Conservation (phyloP, 1,140 invertebrate genomes). For the Tetranychus urticae region DNA sequence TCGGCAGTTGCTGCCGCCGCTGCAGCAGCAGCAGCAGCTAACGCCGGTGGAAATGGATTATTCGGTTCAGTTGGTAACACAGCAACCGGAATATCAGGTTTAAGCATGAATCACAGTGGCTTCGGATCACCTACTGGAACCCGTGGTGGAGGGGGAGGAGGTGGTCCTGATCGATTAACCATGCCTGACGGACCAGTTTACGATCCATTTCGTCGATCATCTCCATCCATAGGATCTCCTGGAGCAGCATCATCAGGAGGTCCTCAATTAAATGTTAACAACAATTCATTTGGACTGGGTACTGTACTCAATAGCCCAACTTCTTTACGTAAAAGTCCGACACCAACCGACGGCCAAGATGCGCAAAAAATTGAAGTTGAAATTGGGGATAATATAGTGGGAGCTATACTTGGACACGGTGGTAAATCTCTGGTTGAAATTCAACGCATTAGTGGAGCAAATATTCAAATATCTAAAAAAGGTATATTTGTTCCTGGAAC, state of each 20-base stretch:
- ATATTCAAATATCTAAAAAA: constrained; percentile 96
- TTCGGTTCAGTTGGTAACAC: constrained; percentile 9
- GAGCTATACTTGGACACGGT: constrained; percentile 82
- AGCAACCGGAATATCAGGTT: constrained; percentile 10
- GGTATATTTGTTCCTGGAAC: constrained; percentile 86
- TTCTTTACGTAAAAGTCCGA: constrained; percentile 50
- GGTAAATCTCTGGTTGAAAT: constrained; percentile 87
- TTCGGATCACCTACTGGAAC: constrained; percentile 9
- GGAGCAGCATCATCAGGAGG: constrained; percentile 12
- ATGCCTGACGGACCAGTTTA: constrained; percentile 12
- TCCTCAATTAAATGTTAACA: constrained; percentile 38
- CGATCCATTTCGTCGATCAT: constrained; percentile 14
- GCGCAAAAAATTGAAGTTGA: constrained; percentile 59
- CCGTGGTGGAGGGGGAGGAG: constrained; percentile 6
- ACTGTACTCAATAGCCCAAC: constrained; percentile 22
- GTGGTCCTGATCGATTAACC: constrained; percentile 9
- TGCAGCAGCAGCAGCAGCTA: constrained; percentile 1
- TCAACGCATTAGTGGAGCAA: constrained; percentile 82
- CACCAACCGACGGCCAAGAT: constrained; percentile 28
- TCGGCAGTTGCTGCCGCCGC: constrained; percentile 9
- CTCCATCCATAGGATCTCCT: constrained; percentile 22
- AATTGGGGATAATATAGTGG: constrained; percentile 75
- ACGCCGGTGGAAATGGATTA: constrained; percentile 5
- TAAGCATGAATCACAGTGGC: constrained; percentile 22
- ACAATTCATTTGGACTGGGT: constrained; percentile 51